Conservation (phyloP, 2,797 vertebrate genomes). For the Pempheris klunzingeri region DNA sequence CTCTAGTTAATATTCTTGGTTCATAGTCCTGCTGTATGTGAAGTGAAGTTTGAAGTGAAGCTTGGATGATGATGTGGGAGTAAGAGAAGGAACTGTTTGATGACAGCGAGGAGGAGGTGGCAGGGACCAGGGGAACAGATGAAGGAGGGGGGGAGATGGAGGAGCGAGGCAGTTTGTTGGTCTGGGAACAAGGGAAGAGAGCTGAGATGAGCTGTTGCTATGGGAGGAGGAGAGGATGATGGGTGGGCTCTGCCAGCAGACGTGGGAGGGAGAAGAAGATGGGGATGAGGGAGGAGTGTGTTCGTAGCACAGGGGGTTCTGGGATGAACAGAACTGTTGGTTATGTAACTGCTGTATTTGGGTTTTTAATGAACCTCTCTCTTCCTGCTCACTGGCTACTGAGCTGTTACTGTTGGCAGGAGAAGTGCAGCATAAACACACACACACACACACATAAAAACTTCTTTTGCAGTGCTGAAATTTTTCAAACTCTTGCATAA, state of each 20-base stretch:
- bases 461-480: slow-evolving; percentile 53
- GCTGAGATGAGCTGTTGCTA: slow-evolving; percentile 78
- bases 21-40: slow-evolving; percentile 42
- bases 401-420: slow-evolving; percentile 85
- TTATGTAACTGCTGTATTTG: slow-evolving; percentile 83
- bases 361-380: slow-evolving; percentile 85
- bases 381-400: slow-evolving; percentile 79
- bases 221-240: slow-evolving; percentile 77
- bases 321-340: slow-evolving; percentile 77
- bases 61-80: slow-evolving; percentile 61
- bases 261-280: slow-evolving; percentile 68
- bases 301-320: slow-evolving; percentile 68
- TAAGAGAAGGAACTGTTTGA: slow-evolving; percentile 63
- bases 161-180: slow-evolving; percentile 55
- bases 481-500: slow-evolving; percentile 49
- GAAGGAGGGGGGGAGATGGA: slow-evolving; percentile 30
- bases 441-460: slow-evolving; percentile 39
- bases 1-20: slow-evolving; percentile 66
- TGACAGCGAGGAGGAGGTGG: slow-evolving; percentile 58
- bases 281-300: slow-evolving; percentile 73
- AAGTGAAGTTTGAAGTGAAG: slow-evolving; percentile 64
- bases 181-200: slow-evolving; percentile 71
- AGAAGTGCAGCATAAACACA: slow-evolving; percentile 71
- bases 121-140: slow-evolving; percentile 62
- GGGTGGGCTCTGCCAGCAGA: slow-evolving; percentile 73